Evolutionary conservation across 2,888 invertebrate species (phyloP), one percentile per base, ranked within the genome.

Genomic region (Drosophila nr. perissopoda): DNA sequence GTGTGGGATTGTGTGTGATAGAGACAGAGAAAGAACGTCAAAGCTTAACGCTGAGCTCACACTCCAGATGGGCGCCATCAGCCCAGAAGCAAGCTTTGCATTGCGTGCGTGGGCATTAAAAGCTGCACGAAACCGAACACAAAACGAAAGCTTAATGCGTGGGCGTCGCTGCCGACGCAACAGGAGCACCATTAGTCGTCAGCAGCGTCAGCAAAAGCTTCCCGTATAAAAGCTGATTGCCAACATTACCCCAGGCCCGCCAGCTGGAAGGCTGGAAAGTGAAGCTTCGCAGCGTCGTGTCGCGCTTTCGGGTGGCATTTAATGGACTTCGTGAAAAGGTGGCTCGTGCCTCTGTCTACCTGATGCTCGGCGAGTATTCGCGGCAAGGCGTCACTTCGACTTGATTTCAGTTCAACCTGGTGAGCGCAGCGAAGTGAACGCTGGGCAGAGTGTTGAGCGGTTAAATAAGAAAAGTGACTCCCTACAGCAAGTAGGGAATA

Each of bases 341-440:
- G 52, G n/a, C 52, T 64, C 52, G 59, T 67, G 65, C 40, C 33
- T 51, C 90, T 88, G 90, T 90, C 90, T 91, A 91, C 91, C 91
- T 92, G 92, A 91, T 91, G 90, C 89, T 90, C 60, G 52, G 52
- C 36, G 36, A 60, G n/a, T n/a, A 27, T 21, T 29, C 31, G 42
- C 57, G 42, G 31, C 73, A 69, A 62, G 21, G 49, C 54, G 38
- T 36, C 27, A 25, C 56, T 18, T 48, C 66, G 75, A 65, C 36
- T 31, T 65, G 58, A 73, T 79, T 79, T 92, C 86, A 92, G 91
- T 92, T 91, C 91, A 88, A 89, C 91, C 91, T 92, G 91, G 92
- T 82, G 85, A 91, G 92, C 89, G 83, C 76, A 91, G 91, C 79
- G 81, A 84, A 90, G 86, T 90, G 83, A 84, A 91, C 87, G 91